These are phyloP conservation scores for Aeoliscus strigatus DNA, from an alignment of 2,797 vertebrate genomes.

Conservation along the genomic window DNA sequence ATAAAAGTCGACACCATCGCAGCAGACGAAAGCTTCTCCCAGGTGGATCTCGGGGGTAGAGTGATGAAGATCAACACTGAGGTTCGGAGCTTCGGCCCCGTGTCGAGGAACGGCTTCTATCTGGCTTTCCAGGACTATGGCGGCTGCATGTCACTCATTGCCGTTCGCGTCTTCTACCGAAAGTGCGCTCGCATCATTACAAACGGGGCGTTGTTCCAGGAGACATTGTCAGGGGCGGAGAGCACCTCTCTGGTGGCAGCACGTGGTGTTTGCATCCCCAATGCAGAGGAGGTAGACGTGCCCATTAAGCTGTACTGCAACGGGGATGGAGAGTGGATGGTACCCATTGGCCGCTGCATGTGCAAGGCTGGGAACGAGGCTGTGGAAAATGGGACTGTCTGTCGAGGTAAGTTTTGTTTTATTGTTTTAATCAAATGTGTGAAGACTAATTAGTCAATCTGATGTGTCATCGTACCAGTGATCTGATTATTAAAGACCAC, in stretches of 20 bases:
- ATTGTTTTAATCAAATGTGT: conserved; percentile 7
- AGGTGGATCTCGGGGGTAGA: conserved; percentile 92
- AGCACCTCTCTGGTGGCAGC: conserved; percentile 94
- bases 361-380: conserved; percentile 93
- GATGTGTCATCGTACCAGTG: conserved; percentile 9
- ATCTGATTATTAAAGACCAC: conserved; percentile 14
- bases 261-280: conserved; percentile 89
- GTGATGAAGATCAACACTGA: conserved; percentile 99
- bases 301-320: conserved; percentile 99
- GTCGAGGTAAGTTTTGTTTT: conserved; percentile 80
- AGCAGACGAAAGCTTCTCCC: conserved; percentile 95
- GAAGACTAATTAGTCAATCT: conserved; percentile 11
- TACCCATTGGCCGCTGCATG: conserved; percentile 96
- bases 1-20: conserved; percentile 98
- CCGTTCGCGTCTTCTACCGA: conserved; percentile 93
- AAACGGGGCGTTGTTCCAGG: conserved; percentile 91
- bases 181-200: conserved; percentile 92
- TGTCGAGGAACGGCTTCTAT: conserved; percentile 94
- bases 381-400: conserved; percentile 89
- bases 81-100: conserved; percentile 92
- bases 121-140: conserved; percentile 98
- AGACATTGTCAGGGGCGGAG: conserved; percentile 94
- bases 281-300: conserved; percentile 95
- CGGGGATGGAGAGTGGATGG: conserved; percentile 97
- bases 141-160: conserved; percentile 96